Conservation (phyloP, 2,888 invertebrate genomes). For the Gasteruption jaculator region DNA sequence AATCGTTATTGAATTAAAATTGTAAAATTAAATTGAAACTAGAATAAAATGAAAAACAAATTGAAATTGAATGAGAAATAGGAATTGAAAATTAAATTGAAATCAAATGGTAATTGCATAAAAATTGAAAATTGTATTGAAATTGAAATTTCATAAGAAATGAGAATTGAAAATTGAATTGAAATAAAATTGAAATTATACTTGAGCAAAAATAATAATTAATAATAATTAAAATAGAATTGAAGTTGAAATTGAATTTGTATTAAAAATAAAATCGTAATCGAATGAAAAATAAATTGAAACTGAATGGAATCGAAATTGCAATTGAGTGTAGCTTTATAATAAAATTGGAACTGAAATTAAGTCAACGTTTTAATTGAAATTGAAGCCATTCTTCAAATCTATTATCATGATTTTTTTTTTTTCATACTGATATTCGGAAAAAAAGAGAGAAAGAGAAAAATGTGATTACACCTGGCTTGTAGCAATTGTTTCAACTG, state of each 20-base stretch:
- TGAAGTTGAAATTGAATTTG: too few relatives aligned
- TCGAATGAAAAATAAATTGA: too few relatives aligned
- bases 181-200: conserved; percentile 9
- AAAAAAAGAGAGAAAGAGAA: conserved; percentile 4
- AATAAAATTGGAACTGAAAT: too few relatives aligned
- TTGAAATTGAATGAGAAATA: conserved; percentile 1
- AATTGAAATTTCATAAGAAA: conserved; percentile 1
- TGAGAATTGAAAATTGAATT: conserved; percentile 4
- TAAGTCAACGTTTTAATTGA: too few relatives aligned
- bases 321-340: too few relatives aligned
- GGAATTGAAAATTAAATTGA: conserved; percentile 5
- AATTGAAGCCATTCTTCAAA: conserved; percentile 9
- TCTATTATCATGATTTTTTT: conserved; percentile 4
- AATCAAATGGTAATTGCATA: conserved; percentile 9
- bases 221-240: too few relatives aligned
- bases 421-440: too few relatives aligned
- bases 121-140: too few relatives aligned
- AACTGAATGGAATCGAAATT: too few relatives aligned
- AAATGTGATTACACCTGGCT: conserved; percentile 66
- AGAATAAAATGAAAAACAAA: too few relatives aligned
- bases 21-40: too few relatives aligned
- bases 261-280: too few relatives aligned
- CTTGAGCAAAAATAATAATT: conserved; percentile 20
- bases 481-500: conserved; percentile 79
- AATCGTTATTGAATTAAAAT: conserved; percentile 9